Evolutionary conservation across 2,113 vertebrate genomes (phyloP).

Genomic region (Trinectes maculatus): DNA sequence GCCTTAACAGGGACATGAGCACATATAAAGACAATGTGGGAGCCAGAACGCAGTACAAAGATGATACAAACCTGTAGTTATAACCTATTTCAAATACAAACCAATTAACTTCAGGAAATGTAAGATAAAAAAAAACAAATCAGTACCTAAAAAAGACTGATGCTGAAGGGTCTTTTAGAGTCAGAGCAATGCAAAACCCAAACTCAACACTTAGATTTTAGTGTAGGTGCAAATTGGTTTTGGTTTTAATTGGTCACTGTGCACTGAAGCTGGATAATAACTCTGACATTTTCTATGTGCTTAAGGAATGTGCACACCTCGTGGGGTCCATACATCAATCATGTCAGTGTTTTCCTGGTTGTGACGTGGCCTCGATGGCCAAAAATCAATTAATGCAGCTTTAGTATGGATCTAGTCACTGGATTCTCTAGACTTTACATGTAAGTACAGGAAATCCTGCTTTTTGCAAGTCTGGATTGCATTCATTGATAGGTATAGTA

Average conservation of each 20-base stretch:
- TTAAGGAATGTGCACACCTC: slow-evolving; percentile 4
- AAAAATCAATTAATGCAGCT: slow-evolving; percentile 38
- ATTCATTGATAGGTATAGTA: slow-evolving; percentile 27
- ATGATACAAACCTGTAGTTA: no score
- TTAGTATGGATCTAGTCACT: slow-evolving; percentile 1
- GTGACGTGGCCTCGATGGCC: not conserved
- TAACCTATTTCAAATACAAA: no score
- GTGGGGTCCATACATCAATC: not conserved
- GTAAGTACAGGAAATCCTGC: slow-evolving; percentile 48
- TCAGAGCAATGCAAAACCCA: not conserved
- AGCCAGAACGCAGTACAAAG: no score
- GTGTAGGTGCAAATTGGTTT: no score
- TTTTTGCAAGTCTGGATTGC: slow-evolving; percentile 25
- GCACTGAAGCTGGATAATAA: slow-evolving; percentile 2
- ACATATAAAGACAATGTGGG: no score
- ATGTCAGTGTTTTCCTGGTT: not conserved
- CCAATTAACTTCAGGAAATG: no score
- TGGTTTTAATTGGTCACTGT: not conserved
- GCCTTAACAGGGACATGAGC: no score
- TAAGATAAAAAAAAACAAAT: no score
- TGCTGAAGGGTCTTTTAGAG: not conserved
- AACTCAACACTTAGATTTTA: not conserved
- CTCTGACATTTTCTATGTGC: slow-evolving; percentile 1
- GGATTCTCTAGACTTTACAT: slow-evolving; percentile 26
- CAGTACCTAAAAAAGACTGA: not conserved